Conservation (phyloP, 1,140 invertebrate species). For the Ceratina australensis region DNA sequence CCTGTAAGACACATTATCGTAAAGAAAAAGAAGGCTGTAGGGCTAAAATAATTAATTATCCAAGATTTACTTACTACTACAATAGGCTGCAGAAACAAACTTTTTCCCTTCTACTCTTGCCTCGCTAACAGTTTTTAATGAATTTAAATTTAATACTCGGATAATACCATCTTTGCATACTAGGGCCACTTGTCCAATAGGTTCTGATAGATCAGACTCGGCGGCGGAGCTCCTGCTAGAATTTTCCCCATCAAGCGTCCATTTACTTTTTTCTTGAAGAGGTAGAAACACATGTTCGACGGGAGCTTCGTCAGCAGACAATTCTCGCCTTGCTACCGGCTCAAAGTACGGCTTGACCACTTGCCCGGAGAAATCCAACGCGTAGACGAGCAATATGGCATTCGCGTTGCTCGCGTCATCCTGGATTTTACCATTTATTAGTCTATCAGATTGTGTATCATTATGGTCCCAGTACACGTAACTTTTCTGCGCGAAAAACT, state of each 20-base stretch:
- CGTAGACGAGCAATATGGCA: conserved; percentile 81
- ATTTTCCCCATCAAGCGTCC: conserved; percentile 23
- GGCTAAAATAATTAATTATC: neutral
- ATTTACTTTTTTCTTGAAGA: conserved; percentile 73
- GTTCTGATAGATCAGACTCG: conserved; percentile 50
- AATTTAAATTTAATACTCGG: conserved; percentile 83
- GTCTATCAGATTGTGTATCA: conserved; percentile 65
- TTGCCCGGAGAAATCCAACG: conserved; percentile 80
- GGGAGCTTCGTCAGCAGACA: conserved; percentile 83
- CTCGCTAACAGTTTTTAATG: conserved; percentile 83
- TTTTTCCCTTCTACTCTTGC: conserved; percentile 84
- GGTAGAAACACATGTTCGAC: conserved; percentile 85
- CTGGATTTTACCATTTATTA: conserved; percentile 70
- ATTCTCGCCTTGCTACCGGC: conserved; percentile 82
- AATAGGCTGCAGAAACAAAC: conserved; percentile 88
- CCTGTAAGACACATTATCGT: conserved; percentile 75
- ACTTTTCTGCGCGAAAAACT: conserved; percentile 73
- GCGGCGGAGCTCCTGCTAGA: conserved; percentile 35
- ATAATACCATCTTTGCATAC: conserved; percentile 86
- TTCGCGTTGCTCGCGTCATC: conserved; percentile 61
- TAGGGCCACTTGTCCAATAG: conserved; percentile 78
- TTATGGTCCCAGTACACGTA: conserved; percentile 78
- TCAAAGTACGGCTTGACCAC: conserved; percentile 82
- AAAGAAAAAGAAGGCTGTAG: neutral
- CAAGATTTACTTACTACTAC: conserved; percentile 81